These are phyloP conservation scores for Oostethus manadensis DNA, from an alignment of 2,113 vertebrate genomes.

Conservation along the genomic window DNA sequence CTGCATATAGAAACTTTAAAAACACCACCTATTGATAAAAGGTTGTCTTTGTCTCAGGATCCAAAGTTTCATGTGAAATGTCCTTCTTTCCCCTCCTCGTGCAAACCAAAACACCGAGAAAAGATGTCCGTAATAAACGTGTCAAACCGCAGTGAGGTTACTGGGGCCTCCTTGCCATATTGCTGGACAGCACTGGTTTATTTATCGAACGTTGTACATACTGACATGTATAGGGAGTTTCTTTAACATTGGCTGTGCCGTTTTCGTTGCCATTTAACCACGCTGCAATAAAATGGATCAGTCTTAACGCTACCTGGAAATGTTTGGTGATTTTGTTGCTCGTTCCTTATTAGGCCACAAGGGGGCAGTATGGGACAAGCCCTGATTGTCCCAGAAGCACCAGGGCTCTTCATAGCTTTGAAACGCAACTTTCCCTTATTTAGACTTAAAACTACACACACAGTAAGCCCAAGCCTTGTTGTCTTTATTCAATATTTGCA, in stretches of 20 bases:
- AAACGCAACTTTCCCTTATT: too few species aligned
- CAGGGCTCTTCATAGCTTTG: too few species aligned
- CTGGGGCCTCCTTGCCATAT: too few species aligned
- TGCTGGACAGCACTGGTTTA: constrained; percentile 83
- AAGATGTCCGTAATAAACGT: too few species aligned
- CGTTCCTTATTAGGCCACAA: constrained; percentile 20
- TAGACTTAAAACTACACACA: too few species aligned
- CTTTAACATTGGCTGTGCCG: constrained; percentile 67
- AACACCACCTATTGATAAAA: constrained; percentile 6
- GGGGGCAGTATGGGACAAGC: constrained; percentile 42
- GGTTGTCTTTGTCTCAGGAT: constrained; percentile 39
- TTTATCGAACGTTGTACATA: constrained; percentile 97
- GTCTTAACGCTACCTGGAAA: constrained; percentile 16
- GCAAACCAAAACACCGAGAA: not conserved
- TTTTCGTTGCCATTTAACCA: constrained; percentile 65
- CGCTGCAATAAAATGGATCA: constrained; percentile 61
- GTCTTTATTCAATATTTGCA: too few species aligned
- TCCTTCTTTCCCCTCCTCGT: not conserved
- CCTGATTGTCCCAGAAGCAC: too few species aligned
- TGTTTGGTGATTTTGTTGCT: not conserved
- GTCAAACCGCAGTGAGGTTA: not conserved
- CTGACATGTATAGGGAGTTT: constrained; percentile 83
- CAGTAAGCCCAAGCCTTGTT: too few species aligned
- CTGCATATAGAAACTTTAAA: constrained; percentile 34
- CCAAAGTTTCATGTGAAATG: constrained; percentile 26